These are phyloP conservation scores for Actinostola sp. DNA, from an alignment of 92 coral and sea anemone species.

Conservation along the genomic window DNA sequence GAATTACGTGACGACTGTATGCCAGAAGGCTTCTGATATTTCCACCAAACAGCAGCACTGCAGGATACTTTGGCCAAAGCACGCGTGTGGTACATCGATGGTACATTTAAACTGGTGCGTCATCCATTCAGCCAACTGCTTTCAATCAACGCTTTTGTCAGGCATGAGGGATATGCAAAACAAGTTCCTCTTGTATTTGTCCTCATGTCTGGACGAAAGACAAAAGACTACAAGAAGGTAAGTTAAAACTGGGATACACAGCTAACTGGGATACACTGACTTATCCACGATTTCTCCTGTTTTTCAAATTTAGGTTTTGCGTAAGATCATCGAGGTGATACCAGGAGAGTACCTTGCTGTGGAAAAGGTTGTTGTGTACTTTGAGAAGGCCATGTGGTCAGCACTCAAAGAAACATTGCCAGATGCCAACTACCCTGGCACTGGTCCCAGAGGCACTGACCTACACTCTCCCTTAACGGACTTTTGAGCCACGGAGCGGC, in stretches of 20 bases:
- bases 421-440: no score
- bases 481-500: no score
- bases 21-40: slow-evolving; percentile 15
- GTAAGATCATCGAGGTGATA: neutral
- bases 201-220: slow-evolving; percentile 28
- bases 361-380: neutral
- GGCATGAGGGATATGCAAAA: slow-evolving; percentile 15
- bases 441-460: no score
- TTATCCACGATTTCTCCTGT: no score
- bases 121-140: slow-evolving; percentile 37
- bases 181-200: slow-evolving; percentile 48
- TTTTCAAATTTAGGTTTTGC: slow-evolving; percentile 13
- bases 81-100: no score
- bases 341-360: no score
- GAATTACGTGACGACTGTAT: slow-evolving; percentile 12
- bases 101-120: no score
- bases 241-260: no score
- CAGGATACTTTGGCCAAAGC: no score
- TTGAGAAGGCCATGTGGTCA: slow-evolving; percentile 36
- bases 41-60: no score
- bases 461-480: no score
- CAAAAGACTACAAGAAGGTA: slow-evolving; percentile 27
- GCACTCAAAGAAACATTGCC: neutral
- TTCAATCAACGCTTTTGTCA: slow-evolving; percentile 28
- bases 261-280: no score